Conservation (phyloP, 2,888 invertebrate species). For the Cantharis nigra region DNA sequence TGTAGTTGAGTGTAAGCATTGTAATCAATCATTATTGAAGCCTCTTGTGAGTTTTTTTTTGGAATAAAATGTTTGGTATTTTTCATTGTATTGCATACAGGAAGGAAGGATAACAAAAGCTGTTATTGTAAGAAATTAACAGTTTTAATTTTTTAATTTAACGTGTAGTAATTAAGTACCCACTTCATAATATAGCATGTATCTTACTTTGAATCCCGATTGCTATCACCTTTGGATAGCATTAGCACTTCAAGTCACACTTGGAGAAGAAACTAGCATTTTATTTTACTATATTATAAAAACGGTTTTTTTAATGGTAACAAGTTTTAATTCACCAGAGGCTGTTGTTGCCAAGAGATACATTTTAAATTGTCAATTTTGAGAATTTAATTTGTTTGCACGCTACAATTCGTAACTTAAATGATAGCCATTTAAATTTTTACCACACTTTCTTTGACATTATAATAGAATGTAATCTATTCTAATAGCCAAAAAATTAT, state of each 20-base stretch:
- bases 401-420: no score
- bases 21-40: background rate
- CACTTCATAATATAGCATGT: background rate
- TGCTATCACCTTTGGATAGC: background rate
- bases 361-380: no score
- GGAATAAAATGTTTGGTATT: background rate
- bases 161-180: background rate
- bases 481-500: background rate
- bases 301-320: background rate
- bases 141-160: background rate
- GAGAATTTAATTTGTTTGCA: no score
- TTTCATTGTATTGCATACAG: background rate
- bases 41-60: background rate
- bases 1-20: background rate
- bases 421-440: no score
- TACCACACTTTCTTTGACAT: no score
- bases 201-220: background rate
- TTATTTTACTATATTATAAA: background rate
- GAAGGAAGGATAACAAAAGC: background rate
- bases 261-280: background rate
- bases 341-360: no score
- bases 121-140: background rate
- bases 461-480: no score
- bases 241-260: background rate
- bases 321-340: no score